These are phyloP conservation scores for Euleptes europaea DNA, from an alignment of 2,113 vertebrate genomes.

Conservation along the genomic window DNA sequence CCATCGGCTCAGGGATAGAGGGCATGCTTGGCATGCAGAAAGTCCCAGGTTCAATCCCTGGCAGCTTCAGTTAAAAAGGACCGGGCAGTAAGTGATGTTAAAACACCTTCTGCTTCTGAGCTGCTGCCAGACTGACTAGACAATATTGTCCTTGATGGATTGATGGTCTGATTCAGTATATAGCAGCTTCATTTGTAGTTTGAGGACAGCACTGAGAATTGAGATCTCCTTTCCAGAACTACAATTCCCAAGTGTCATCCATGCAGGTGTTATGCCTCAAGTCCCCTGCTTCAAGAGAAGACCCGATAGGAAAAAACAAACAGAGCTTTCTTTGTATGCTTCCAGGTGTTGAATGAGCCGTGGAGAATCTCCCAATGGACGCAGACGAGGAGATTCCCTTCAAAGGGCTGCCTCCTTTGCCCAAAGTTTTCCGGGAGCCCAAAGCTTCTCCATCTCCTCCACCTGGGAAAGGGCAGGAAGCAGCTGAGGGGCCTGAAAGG, in stretches of 20 bases:
- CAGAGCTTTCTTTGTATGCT: neutral
- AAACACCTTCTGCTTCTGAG: too few relatives aligned
- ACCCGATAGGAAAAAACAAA: neutral
- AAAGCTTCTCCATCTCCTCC: neutral
- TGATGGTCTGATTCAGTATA: too few relatives aligned
- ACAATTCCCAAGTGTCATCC: neutral
- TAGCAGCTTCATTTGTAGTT: neutral
- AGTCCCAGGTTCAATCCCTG: too few relatives aligned
- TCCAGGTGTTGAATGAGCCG: neutral
- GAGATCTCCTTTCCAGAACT: neutral
- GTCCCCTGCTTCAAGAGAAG: neutral
- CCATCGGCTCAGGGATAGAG: too few relatives aligned
- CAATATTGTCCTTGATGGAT: too few relatives aligned
- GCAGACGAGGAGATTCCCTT: neutral
- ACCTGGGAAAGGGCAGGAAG: neutral
- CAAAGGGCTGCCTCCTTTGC: conserved; percentile 4
- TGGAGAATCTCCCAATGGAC: neutral
- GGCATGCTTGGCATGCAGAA: too few relatives aligned
- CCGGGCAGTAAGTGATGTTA: too few relatives aligned
- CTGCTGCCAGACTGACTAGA: too few relatives aligned
- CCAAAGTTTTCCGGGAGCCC: neutral
- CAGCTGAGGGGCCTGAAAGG: neutral
- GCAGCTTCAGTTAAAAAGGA: too few relatives aligned
- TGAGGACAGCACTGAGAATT: neutral
- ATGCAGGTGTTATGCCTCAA: neutral